A percentile compares a stretch with the other conserved stretches of the same genome.
Conservation (phyloP, 30 jellyfish, hydroid and myxozoan genomes). For the Pelagia noctiluca region DNA sequence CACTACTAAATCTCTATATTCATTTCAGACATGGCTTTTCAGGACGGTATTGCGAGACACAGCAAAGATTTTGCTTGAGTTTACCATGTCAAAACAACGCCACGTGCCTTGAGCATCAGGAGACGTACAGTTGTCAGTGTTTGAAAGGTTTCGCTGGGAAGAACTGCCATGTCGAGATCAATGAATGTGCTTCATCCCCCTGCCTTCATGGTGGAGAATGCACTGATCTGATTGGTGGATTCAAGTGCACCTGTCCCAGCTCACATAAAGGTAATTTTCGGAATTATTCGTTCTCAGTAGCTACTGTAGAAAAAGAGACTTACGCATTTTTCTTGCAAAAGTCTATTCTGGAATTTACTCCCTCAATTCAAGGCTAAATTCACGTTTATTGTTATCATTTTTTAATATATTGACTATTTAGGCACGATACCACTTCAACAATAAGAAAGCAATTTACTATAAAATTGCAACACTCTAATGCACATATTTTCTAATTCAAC, state of each 20-base stretch:
- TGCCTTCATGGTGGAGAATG: conserved; percentile 82
- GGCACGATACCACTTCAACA: no score
- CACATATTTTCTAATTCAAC: no score
- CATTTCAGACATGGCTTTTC: conserved; percentile 81
- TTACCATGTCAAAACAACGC: conserved; percentile 73
- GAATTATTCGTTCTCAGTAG: background rate
- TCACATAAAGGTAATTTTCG: conserved; percentile 59
- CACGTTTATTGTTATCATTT: no score
- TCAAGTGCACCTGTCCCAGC: conserved; percentile 56
- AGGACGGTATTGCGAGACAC: conserved; percentile 73
- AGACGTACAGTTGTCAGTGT: conserved; percentile 69
- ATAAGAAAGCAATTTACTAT: no score
- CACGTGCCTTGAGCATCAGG: conserved; percentile 75
- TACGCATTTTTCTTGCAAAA: background rate
- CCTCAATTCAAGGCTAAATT: no score
- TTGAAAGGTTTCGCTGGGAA: conserved; percentile 73
- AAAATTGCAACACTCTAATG: no score
- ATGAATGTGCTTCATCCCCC: conserved; percentile 79
- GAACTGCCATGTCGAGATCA: conserved; percentile 43
- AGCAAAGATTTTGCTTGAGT: conserved; percentile 63
- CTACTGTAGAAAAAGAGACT: background rate
- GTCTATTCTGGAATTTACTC: background rate
- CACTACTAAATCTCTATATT: no score
- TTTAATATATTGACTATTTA: no score
- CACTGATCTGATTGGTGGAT: conserved; percentile 54